A percentile compares a stretch with the other conserved stretches of the same genome.
Evolutionary conservation across 2,888 invertebrate species (phyloP).

Genomic region (Fissipunctia ypsillon): DNA sequence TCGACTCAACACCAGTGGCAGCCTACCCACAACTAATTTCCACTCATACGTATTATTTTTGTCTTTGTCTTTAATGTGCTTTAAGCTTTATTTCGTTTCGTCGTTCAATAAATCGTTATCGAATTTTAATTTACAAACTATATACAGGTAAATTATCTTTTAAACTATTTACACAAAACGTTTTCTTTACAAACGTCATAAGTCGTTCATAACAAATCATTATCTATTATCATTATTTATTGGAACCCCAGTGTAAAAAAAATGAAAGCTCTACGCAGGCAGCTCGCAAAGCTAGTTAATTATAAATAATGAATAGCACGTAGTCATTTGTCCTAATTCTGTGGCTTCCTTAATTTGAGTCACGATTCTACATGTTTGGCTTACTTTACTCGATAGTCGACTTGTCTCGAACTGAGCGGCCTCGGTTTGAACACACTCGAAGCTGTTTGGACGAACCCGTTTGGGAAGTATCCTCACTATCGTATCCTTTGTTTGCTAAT

Average conservation of each 20-base stretch:
- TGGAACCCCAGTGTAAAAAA: neutral
- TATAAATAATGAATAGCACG: constrained; percentile 46
- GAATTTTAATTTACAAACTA: neutral
- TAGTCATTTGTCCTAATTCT: constrained; percentile 43
- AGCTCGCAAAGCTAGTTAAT: constrained; percentile 16
- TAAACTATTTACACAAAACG: neutral
- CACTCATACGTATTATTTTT: neutral
- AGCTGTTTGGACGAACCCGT: constrained; percentile 50
- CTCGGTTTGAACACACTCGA: constrained; percentile 29
- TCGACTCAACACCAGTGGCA: neutral
- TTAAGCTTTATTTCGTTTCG: neutral
- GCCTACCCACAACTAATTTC: neutral
- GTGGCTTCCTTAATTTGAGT: constrained; percentile 54
- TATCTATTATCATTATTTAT: neutral
- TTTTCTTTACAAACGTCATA: neutral
- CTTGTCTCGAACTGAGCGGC: constrained; percentile 44
- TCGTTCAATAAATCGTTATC: neutral
- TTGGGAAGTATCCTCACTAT: constrained; percentile 41
- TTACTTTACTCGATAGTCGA: constrained; percentile 54
- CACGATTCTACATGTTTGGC: constrained; percentile 51
- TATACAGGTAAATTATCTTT: neutral
- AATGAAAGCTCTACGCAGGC: constrained; percentile 9
- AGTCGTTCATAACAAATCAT: neutral
- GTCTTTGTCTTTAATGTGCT: neutral
- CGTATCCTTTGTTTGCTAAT: constrained; percentile 48